These are phyloP conservation scores for Morpho deidamia DNA, from an alignment of 2,888 invertebrate species.

Conservation along the genomic window DNA sequence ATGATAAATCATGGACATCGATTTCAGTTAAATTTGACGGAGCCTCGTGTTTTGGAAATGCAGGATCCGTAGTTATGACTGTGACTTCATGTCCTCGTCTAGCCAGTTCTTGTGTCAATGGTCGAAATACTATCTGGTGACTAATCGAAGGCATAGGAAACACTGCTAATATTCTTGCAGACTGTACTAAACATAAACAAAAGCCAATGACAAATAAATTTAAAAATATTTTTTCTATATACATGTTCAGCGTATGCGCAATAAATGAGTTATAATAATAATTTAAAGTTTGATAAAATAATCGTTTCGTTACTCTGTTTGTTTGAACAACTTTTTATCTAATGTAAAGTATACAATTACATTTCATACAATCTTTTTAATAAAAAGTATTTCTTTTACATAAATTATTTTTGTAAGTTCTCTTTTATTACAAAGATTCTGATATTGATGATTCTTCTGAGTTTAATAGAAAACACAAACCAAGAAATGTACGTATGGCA, in stretches of 20 bases:
- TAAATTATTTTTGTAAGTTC: too few species aligned
- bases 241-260: neutral
- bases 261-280: neutral
- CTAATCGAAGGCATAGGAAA: slow-evolving; percentile 45
- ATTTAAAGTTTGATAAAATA: neutral
- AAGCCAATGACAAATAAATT: neutral
- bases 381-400: too few species aligned
- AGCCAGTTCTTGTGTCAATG: slow-evolving; percentile 39
- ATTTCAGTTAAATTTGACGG: slow-evolving; percentile 41
- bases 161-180: slow-evolving; percentile 44
- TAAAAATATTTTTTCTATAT: neutral
- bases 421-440: too few species aligned
- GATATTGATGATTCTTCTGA: too few species aligned
- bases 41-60: slow-evolving; percentile 21
- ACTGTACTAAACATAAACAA: slow-evolving; percentile 8
- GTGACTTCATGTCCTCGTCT: slow-evolving; percentile 46
- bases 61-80: slow-evolving; percentile 40
- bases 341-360: neutral
- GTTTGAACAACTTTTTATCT: neutral
- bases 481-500: too few species aligned
- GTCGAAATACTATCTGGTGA: slow-evolving; percentile 42
- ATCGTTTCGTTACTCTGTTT: neutral
- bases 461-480: too few species aligned
- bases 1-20: slow-evolving; percentile 31
- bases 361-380: neutral